Conservation (phyloP, 2,888 invertebrate genomes). For the Eupithecia pulchellata region DNA sequence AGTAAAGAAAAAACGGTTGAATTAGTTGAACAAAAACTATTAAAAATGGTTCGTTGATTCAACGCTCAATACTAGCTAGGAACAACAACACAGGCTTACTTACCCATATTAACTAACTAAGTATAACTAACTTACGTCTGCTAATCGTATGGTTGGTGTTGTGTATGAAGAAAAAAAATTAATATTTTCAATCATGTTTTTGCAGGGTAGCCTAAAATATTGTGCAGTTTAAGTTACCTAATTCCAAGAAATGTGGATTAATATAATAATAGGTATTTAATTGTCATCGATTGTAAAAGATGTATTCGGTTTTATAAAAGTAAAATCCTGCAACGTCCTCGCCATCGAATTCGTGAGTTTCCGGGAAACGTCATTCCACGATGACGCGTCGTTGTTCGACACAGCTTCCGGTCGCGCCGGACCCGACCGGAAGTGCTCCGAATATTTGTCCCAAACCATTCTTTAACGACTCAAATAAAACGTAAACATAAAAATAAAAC, state of each 20-base stretch:
- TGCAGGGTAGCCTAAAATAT: too few relatives aligned
- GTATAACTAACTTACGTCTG: too few relatives aligned
- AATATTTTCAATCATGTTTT: too few relatives aligned
- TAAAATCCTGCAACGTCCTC: background rate
- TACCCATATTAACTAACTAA: background rate
- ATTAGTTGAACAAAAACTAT: too few relatives aligned
- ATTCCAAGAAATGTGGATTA: too few relatives aligned
- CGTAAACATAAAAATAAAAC: background rate
- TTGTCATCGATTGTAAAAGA: background rate
- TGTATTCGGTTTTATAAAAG: background rate
- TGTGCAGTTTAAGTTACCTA: too few relatives aligned
- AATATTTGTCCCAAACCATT: slow-evolving; percentile 13
- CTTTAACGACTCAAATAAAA: slow-evolving; percentile 1
- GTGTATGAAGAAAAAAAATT: too few relatives aligned
- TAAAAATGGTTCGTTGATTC: too few relatives aligned
- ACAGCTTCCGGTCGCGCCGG: slow-evolving; percentile 16
- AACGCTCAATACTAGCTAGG: too few relatives aligned
- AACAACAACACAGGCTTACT: background rate
- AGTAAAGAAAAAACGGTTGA: too few relatives aligned
- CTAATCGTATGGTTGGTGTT: background rate
- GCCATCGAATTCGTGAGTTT: slow-evolving; percentile 7
- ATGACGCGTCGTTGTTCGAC: slow-evolving; percentile 11
- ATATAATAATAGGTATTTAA: too few relatives aligned
- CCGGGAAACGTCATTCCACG: slow-evolving; percentile 22
- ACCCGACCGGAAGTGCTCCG: background rate